A percentile compares a stretch with the other conserved stretches of the same genome.
Evolutionary conservation across 2,888 invertebrate species (phyloP).

Genomic region (Balanococcus diminutus): DNA sequence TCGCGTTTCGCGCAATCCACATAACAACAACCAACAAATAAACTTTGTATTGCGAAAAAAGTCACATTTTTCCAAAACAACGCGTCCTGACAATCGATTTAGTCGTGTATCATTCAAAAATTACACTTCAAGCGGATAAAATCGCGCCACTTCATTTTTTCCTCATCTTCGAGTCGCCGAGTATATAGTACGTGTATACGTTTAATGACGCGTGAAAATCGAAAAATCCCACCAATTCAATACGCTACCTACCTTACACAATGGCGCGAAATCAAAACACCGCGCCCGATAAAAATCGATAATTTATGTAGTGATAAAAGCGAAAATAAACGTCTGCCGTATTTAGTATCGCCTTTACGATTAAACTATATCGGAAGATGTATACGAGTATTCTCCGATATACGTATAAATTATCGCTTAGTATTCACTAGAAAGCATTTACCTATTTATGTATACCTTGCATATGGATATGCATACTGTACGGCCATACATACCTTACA

Average conservation of each 20-base stretch:
- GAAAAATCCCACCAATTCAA: conserved; percentile 21
- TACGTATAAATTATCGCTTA: conserved; percentile 1
- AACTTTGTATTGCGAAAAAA: not conserved
- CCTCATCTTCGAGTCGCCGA: not conserved
- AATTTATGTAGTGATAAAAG: conserved; percentile 50
- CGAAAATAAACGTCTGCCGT: conserved; percentile 33
- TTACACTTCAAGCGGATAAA: conserved; percentile 20
- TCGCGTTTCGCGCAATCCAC: too few relatives aligned
- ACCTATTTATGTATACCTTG: not conserved
- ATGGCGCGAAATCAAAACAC: conserved; percentile 46
- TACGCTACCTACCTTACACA: conserved; percentile 20
- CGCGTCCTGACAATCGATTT: not conserved
- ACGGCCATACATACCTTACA: not conserved
- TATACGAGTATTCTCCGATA: not conserved
- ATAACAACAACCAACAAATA: too few relatives aligned
- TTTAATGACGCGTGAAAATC: conserved; percentile 35
- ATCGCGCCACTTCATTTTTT: conserved; percentile 25
- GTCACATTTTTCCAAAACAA: not conserved
- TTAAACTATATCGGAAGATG: conserved; percentile 20
- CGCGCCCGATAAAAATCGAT: conserved; percentile 37
- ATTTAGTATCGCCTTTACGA: conserved; percentile 22
- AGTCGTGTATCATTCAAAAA: conserved; percentile 31
- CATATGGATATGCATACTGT: not conserved
- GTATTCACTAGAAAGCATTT: not conserved
- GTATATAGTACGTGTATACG: not conserved